Percentiles rank a stretch among this genome's conserved stretches.
These are phyloP conservation scores for Orthonevra nobilis DNA, from an alignment of 2,888 invertebrate species.

Conservation along the genomic window DNA sequence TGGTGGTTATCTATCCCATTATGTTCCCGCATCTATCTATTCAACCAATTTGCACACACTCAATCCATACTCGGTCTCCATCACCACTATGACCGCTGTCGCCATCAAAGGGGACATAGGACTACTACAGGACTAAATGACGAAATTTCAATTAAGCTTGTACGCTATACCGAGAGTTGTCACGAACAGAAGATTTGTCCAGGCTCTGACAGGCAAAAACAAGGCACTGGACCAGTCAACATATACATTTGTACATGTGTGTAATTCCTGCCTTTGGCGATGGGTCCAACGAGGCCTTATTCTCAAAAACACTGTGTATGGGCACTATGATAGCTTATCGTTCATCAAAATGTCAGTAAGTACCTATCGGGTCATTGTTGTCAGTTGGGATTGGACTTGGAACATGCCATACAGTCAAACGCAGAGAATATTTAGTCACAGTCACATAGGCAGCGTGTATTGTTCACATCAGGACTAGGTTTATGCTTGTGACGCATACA, in stretches of 20 bases:
- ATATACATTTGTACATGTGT: neutral
- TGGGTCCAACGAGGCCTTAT: constrained; percentile 9
- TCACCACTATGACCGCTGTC: constrained; percentile 36
- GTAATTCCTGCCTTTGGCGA: neutral
- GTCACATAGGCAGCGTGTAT: constrained; percentile 40
- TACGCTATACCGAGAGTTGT: constrained; percentile 65
- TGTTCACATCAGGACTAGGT: no score
- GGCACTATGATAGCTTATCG: constrained; percentile 69
- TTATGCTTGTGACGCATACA: constrained; percentile 6
- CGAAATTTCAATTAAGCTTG: constrained; percentile 69
- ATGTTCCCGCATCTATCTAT: constrained; percentile 67
- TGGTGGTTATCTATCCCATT: constrained; percentile 35
- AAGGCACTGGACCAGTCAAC: constrained; percentile 22
- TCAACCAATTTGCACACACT: constrained; percentile 69
- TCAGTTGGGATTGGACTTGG: no score
- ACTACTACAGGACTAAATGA: constrained; percentile 50
- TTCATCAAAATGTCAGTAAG: constrained; percentile 71
- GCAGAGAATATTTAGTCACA: no score
- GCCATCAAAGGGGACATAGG: constrained; percentile 49
- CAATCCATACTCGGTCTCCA: constrained; percentile 37
- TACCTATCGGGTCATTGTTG: constrained; percentile 71
- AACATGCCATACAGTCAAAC: constrained; percentile 48
- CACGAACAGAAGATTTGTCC: constrained; percentile 69
- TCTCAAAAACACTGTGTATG: constrained; percentile 61
- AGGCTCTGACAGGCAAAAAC: constrained; percentile 44